A percentile compares a stretch with the other conserved stretches of the same genome.
These are phyloP conservation scores for Pterois miles DNA, from an alignment of 2,797 vertebrate species.

Conservation along the genomic window DNA sequence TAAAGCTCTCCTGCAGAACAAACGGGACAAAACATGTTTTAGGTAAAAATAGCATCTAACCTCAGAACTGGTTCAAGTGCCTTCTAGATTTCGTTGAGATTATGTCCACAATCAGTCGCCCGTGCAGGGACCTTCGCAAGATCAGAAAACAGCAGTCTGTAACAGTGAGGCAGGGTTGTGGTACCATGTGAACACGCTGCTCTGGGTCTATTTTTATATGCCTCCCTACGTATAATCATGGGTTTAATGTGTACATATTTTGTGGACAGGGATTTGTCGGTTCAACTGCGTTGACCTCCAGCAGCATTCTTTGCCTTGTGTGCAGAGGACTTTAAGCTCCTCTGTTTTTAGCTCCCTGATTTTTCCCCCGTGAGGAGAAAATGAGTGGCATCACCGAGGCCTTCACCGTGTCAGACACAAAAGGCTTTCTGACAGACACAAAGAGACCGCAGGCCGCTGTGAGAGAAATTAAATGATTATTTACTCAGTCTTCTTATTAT, in stretches of 20 bases:
- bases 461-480: neutral
- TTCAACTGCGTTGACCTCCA: slow-evolving; percentile 61
- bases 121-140: slow-evolving; percentile 11
- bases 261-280: slow-evolving; percentile 46
- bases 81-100: slow-evolving; percentile 31
- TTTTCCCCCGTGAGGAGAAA: slow-evolving; percentile 43
- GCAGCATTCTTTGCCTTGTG: slow-evolving; percentile 45
- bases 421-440: neutral
- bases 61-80: slow-evolving; percentile 42
- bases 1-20: slow-evolving; percentile 4
- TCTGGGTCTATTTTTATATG: slow-evolving; percentile 47
- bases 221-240: slow-evolving; percentile 45
- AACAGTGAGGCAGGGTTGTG: slow-evolving; percentile 2
- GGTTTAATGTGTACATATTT: slow-evolving; percentile 60
- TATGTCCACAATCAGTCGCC: slow-evolving; percentile 9
- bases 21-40: slow-evolving; percentile 2
- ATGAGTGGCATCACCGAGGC: slow-evolving; percentile 9
- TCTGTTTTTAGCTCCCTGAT: slow-evolving; percentile 58
- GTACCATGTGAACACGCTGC: slow-evolving; percentile 4
- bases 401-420: slow-evolving; percentile 15
- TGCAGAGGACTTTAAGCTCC: slow-evolving; percentile 30
- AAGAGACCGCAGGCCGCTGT: neutral
- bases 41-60: slow-evolving; percentile 51
- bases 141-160: slow-evolving; percentile 10
- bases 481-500: neutral